Evolutionary conservation across 2,797 vertebrate species (phyloP).

Genomic region (Lophotriccus pileatus): DNA sequence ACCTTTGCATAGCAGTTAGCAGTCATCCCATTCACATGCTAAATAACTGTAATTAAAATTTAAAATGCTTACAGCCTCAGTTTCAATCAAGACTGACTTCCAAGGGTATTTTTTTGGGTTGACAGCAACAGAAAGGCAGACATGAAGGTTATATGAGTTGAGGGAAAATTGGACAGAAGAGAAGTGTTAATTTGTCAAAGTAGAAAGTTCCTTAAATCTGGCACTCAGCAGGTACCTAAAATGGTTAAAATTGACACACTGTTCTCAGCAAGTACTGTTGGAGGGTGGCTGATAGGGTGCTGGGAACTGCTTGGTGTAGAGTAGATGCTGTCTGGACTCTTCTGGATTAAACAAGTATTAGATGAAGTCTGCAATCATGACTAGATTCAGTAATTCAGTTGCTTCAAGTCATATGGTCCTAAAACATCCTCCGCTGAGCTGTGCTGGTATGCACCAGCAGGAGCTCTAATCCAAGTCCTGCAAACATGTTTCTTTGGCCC

Average conservation of each 20-base stretch:
- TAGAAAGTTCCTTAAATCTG: not conserved
- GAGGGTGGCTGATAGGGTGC: not conserved
- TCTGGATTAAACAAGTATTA: not conserved
- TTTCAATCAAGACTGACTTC: not conserved
- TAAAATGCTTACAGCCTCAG: not conserved
- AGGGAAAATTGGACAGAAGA: not conserved
- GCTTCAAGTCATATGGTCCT: not conserved
- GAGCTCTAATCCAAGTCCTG: not conserved
- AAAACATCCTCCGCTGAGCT: accelerated
- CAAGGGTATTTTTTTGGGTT: not conserved
- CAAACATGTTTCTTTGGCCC: not conserved
- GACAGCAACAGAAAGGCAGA: not conserved
- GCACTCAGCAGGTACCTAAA: not conserved
- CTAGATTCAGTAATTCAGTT: not conserved
- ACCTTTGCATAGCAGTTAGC: not conserved
- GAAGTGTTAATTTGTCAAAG: not conserved
- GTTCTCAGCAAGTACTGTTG: not conserved
- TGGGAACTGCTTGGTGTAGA: not conserved
- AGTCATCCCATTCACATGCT: not conserved
- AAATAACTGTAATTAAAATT: not conserved
- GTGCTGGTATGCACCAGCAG: not conserved
- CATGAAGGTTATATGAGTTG: not conserved
- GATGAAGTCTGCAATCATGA: not conserved
- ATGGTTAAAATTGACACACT: not conserved
- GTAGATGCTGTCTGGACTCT: not conserved